phyloP scores from a whole-genome alignment of 2,113 vertebrate species.

The Charina bottae region DNA sequence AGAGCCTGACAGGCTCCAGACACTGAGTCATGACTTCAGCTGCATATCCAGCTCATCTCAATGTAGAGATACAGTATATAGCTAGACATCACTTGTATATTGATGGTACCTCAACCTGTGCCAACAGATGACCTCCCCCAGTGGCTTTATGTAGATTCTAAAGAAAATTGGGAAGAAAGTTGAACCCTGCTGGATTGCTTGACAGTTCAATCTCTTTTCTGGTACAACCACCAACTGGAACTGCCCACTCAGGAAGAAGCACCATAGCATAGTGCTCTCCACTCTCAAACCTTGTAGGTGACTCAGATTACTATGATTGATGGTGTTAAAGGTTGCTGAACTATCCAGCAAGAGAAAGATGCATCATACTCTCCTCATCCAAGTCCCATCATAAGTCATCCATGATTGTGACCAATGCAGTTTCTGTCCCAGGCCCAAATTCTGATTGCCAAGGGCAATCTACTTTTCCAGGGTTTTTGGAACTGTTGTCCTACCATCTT shows the following conservation, averaged over 20 bases:
- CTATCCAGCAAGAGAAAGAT: background rate
- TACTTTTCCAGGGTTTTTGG: too few species aligned
- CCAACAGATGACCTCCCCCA: too few species aligned
- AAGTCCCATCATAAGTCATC: too few species aligned
- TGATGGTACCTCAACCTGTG: background rate
- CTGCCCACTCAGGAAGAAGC: background rate
- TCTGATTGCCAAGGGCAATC: too few species aligned
- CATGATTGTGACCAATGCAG: too few species aligned
- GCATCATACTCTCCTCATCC: too few species aligned
- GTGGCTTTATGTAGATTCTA: too few species aligned
- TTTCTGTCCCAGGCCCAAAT: too few species aligned
- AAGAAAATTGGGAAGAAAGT: too few species aligned
- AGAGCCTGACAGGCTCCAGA: background rate
- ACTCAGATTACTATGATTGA: background rate
- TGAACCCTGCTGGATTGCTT: background rate
- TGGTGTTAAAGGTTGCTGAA: background rate
- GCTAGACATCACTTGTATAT: background rate
- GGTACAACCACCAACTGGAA: background rate
- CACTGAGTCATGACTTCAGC: background rate
- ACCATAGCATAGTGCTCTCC: background rate
- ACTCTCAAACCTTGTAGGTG: background rate
- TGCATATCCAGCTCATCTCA: background rate
- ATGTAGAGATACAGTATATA: background rate
- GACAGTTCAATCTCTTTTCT: background rate
- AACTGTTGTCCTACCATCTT: too few species aligned